A percentile compares a stretch with the other conserved stretches of the same genome.
phyloP scores from a whole-genome alignment of 2,113 vertebrate genomes.

The Anthoscopus minutus region DNA sequence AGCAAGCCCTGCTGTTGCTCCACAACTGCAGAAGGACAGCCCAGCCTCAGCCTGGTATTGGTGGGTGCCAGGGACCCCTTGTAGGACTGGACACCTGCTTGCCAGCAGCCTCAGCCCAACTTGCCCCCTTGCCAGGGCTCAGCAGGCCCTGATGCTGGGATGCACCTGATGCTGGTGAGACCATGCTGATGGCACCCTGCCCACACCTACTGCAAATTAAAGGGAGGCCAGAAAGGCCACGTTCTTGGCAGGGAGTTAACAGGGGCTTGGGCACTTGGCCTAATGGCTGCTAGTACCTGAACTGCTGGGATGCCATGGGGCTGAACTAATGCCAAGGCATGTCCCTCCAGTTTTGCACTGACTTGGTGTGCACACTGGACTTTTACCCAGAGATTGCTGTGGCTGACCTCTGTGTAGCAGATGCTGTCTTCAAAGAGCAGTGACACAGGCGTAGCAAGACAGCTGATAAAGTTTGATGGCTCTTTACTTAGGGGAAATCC shows the following conservation, averaged over 20 bases:
- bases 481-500: slow-evolving; percentile 5
- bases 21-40: neutral
- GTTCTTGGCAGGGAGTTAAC: neutral
- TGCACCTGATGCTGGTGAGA: neutral
- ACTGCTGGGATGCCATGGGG: neutral
- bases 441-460: neutral
- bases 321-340: neutral
- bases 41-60: rapidly evolving
- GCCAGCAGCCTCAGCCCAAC: neutral
- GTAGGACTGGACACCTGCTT: neutral
- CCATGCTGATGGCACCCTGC: neutral
- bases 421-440: neutral
- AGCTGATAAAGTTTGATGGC: slow-evolving; percentile 28
- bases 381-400: neutral
- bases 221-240: neutral
- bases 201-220: neutral
- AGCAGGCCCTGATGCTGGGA: neutral
- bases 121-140: neutral
- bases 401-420: neutral
- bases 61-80: neutral
- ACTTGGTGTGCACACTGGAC: neutral
- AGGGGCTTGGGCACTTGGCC: neutral
- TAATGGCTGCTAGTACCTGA: neutral
- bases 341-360: neutral
- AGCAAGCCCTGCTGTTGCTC: neutral